Base-by-base conservation (phyloP, 2,888 invertebrate genomes). In the Polyommatus iphigenia region DNA sequence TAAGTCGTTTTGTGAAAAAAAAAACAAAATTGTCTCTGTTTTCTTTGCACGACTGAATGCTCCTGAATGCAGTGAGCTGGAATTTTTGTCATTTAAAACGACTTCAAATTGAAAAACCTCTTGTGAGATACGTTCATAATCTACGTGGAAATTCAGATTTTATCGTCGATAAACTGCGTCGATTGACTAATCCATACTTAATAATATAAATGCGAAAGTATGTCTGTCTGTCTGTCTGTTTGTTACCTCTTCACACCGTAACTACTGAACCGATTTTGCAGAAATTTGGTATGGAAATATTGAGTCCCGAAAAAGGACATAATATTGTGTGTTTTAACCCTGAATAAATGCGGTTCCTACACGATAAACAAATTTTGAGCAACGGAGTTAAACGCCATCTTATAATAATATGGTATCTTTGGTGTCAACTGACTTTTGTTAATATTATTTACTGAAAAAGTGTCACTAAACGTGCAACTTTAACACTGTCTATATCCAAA, bases 51-150 rank as follows among this genome's bases (percentile, higher is more conserved):
- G 75, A 24, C 7, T 75, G 54, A 75, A 18, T 29, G 54, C 75
- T 75, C 8, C 50, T 24, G 29, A 29, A 41, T 20, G 75, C 75
- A 29, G 24, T 75, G 50, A 75, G 50, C 29, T 54, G 54, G 75
- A 75, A 75, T 50, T 41, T 29, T 50, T 54, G 54, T 54, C 75
- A 75, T 75, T 54, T 75, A 50, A 75, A 50, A 46, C 41, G 41
- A 54, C 75, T 75, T 75, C 75, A 75, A 75, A 75, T 54, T 75
- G 75, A 75, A 75, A n/a, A 75, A 54, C 18, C 67, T 67, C 67
- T 59, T n/a, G 7, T 59, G n/a, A 59, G 59, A 59, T 59, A 59
- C 59, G 57, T 20, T 62, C 62, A 62, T 20, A 62, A 59, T 59
- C 24, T 67, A 29, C 29, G 24, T 67, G 29, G 29, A 29, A 67